Base-by-base conservation (phyloP, 2,888 invertebrate species). In the Chymomyza fuscimana region DNA sequence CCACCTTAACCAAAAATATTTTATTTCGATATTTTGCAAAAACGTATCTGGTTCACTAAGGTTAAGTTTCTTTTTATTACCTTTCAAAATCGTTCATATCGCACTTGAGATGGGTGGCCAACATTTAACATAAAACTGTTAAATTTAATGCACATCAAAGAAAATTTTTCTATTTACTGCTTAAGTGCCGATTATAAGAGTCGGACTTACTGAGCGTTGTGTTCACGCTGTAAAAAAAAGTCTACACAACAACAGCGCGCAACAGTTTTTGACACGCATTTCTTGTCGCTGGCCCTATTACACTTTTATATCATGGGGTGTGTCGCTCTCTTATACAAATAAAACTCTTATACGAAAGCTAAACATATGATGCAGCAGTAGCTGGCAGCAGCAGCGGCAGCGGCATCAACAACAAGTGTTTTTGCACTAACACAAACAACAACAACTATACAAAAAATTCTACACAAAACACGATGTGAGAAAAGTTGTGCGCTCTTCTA, bases 391-490 rank as follows among this genome's bases (percentile, higher is more conserved):
- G 51, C 74, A 67, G 32, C 65, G 58, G 69, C 72, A 62, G 22
- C 40, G 56, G 52, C 58, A 66, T 81, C 78, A 82, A 82, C 82
- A 86, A 86, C 85, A 82, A 83, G 86, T 86, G 85, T 86, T 85
- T 69, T 64, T 62, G 50, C 67, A 64, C 68, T 73, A 12, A 10
- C 2, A 46, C 40, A 25, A 25, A 32, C 32, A 32, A 9, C 32
- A 32, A 32, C 32, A 32, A 32, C 32, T 7, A 32, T 5, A 32
- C 7, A 32, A 32, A 46, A 46, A 46, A 46, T 10, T 46, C 40
- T 46, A 46, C 40, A 46, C 40, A 46, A 46, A 46, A 46, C 12
- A 46, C 40, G 40, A 46, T 10, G 19, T 46, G 32, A 32, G 32
- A 19, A 46, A 29, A 36, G 36, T 59, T 10, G 25, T 7, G 32